A percentile compares a stretch with the other conserved stretches of the same genome.
phyloP scores from a whole-genome alignment of 2,888 invertebrate species.

The Brachypterus glaber region DNA sequence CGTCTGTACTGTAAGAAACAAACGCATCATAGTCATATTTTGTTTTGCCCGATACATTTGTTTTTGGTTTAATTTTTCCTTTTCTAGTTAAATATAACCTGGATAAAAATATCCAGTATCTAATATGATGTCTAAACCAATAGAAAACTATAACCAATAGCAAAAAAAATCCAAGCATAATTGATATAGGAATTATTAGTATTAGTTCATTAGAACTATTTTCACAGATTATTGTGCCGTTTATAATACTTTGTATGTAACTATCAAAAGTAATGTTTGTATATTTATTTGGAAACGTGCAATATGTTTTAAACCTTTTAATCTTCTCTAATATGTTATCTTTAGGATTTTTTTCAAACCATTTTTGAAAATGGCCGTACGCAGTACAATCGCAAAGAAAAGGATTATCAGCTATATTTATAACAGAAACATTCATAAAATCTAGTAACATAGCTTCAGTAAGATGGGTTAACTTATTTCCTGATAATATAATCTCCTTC shows the following conservation, averaged over 20 bases:
- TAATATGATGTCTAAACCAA: slow-evolving; percentile 42
- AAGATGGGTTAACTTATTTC: slow-evolving; percentile 49
- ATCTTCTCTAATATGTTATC: slow-evolving; percentile 11
- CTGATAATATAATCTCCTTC: slow-evolving; percentile 38
- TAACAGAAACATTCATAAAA: slow-evolving; percentile 40
- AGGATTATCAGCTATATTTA: slow-evolving; percentile 47
- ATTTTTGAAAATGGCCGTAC: slow-evolving; percentile 6
- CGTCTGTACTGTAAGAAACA: slow-evolving; percentile 52
- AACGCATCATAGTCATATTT: slow-evolving; percentile 53
- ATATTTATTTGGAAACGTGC: slow-evolving; percentile 25
- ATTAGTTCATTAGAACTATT: slow-evolving; percentile 8
- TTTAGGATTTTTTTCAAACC: neutral
- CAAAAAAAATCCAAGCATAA: slow-evolving; percentile 39
- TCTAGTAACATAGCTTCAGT: slow-evolving; percentile 50
- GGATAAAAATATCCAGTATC: slow-evolving; percentile 49
- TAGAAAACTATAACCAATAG: slow-evolving; percentile 39
- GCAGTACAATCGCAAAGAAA: slow-evolving; percentile 46
- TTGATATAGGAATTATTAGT: slow-evolving; percentile 18
- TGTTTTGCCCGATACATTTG: too few species aligned
- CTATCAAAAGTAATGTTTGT: slow-evolving; percentile 23
- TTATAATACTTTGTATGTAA: slow-evolving; percentile 20
- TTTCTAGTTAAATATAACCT: slow-evolving; percentile 45
- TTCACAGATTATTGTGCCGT: slow-evolving; percentile 17
- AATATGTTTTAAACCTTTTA: slow-evolving; percentile 14
- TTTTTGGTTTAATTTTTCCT: slow-evolving; percentile 26